phyloP scores from a whole-genome alignment of 2,888 invertebrate genomes.

The Apamea epomidion region DNA sequence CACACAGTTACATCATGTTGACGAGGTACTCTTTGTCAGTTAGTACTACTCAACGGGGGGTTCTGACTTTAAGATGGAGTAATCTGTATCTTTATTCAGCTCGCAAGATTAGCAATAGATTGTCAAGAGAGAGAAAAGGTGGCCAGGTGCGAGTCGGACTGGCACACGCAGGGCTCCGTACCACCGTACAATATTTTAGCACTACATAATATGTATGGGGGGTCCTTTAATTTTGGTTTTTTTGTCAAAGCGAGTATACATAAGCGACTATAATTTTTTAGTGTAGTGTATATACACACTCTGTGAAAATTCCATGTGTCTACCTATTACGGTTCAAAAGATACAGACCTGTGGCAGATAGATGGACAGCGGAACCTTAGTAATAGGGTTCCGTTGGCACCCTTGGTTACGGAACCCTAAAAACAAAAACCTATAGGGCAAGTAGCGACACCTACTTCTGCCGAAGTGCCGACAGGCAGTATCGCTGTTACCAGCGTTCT shows the following conservation, averaged over 20 bases:
- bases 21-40: not conserved
- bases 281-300: not conserved
- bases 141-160: not conserved
- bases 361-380: not conserved
- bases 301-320: not conserved
- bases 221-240: not conserved
- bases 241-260: not conserved
- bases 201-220: not conserved
- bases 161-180: not conserved
- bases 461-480: not conserved
- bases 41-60: not conserved
- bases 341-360: not conserved
- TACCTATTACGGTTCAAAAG: not conserved
- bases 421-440: not conserved
- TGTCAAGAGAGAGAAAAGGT: not conserved
- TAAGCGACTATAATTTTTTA: too few relatives aligned
- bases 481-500: not conserved
- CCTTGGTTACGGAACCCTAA: not conserved
- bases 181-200: not conserved
- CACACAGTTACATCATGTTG: constrained; percentile 14
- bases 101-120: not conserved
- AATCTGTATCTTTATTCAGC: not conserved
- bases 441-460: not conserved
- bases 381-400: too few relatives aligned
- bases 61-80: not conserved